Percentiles rank a stretch among this genome's conserved stretches.
These are phyloP conservation scores for Tricholaema leucomelas DNA, from an alignment of 2,113 vertebrate species.

Conservation along the genomic window DNA sequence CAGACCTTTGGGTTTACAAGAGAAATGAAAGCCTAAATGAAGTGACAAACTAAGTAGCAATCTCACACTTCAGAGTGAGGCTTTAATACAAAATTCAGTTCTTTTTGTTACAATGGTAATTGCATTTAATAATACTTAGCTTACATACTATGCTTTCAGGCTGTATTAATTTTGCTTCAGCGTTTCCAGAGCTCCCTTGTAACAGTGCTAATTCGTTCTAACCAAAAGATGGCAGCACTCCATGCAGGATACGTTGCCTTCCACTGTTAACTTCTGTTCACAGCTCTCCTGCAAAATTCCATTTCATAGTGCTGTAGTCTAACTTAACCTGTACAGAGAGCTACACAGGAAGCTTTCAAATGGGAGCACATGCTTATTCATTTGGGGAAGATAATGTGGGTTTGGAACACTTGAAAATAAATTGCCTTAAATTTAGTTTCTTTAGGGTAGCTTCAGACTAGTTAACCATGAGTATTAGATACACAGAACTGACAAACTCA, in stretches of 20 bases:
- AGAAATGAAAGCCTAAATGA: background rate
- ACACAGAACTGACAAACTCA: background rate
- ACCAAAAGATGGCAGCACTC: conserved; percentile 66
- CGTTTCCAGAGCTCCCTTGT: background rate
- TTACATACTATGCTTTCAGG: background rate
- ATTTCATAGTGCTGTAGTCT: background rate
- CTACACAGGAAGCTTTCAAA: conserved; percentile 1
- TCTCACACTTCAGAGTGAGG: background rate
- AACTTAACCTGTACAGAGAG: background rate
- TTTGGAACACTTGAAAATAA: background rate
- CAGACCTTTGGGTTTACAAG: background rate
- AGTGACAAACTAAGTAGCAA: background rate
- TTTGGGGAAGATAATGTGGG: background rate
- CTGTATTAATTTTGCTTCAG: background rate
- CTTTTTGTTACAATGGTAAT: background rate
- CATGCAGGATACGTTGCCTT: background rate
- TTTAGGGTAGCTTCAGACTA: background rate
- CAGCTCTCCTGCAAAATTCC: background rate
- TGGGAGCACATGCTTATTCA: background rate
- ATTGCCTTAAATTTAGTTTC: background rate
- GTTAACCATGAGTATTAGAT: background rate
- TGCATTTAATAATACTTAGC: background rate
- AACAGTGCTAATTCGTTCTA: conserved; percentile 24
- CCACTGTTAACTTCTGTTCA: background rate
- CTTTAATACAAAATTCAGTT: background rate